Evolutionary conservation across 1,140 invertebrate genomes (phyloP).

Genomic region (Metaphire vulgaris): DNA sequence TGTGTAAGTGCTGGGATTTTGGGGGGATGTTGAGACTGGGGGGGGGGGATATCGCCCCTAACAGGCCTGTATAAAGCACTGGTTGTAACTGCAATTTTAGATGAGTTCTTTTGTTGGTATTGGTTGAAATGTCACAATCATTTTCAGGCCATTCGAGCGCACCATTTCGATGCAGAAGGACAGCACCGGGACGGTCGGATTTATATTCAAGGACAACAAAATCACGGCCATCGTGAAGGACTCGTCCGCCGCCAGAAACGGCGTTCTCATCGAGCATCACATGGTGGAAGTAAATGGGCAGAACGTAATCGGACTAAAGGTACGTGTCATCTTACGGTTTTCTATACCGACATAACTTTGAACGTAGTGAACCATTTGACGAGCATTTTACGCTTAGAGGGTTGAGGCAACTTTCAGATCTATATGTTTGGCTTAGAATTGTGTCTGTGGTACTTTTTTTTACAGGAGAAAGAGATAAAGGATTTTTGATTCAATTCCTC

Average conservation of each 20-base stretch:
- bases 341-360: neutral
- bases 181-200: conserved; percentile 73
- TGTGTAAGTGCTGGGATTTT: too few relatives aligned
- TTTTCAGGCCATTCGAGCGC: conserved; percentile 84
- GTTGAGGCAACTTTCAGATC: neutral
- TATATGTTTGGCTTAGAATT: neutral
- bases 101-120: too few relatives aligned
- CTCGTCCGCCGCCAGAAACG: conserved; percentile 87
- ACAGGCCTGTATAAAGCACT: too few relatives aligned
- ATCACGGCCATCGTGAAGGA: conserved; percentile 80
- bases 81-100: too few relatives aligned
- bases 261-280: conserved; percentile 79
- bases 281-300: conserved; percentile 79
- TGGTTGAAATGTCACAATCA: too few relatives aligned
- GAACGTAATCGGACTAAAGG: conserved; percentile 85
- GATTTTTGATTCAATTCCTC: conserved; percentile 65
- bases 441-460: too few relatives aligned
- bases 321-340: conserved; percentile 29
- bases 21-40: too few relatives aligned
- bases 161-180: conserved; percentile 86
- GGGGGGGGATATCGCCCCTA: too few relatives aligned
- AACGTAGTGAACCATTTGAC: neutral
- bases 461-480: conserved; percentile 67
- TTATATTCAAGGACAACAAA: conserved; percentile 77
- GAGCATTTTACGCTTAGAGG: neutral